These are phyloP conservation scores for Eurystomus glaucurus DNA, from an alignment of 2,797 vertebrate genomes.

Conservation along the genomic window DNA sequence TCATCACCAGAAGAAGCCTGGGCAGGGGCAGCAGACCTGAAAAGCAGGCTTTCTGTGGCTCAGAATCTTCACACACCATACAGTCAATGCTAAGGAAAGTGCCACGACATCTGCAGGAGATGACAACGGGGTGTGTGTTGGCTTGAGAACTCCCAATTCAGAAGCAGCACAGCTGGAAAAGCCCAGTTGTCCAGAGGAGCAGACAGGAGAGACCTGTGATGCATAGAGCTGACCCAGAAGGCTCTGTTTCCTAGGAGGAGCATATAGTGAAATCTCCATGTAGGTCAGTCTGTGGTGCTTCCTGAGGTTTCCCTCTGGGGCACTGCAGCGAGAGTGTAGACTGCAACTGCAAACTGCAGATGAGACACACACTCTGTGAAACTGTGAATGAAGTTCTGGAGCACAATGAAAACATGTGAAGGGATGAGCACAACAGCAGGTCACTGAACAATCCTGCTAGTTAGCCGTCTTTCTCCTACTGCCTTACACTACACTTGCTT, in stretches of 20 bases:
- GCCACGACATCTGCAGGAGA: background rate
- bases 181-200: background rate
- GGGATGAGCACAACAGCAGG: background rate
- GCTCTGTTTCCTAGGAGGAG: background rate
- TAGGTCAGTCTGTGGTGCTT: background rate
- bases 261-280: background rate
- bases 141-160: background rate
- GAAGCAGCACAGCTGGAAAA: background rate
- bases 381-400: background rate
- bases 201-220: background rate
- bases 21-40: background rate
- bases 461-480: background rate
- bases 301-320: background rate
- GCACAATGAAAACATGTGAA: background rate
- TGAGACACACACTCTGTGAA: background rate
- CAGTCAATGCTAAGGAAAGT: background rate
- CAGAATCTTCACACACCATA: fast-evolving
- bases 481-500: background rate
- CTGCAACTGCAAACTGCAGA: background rate
- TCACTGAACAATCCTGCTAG: background rate
- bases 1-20: background rate
- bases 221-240: background rate
- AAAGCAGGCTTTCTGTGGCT: background rate
- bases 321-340: background rate
- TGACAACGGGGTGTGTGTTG: background rate